These are phyloP conservation scores for Drosophila mojavensis DNA, from an alignment of 1,140 invertebrate species.

Conservation along the genomic window DNA sequence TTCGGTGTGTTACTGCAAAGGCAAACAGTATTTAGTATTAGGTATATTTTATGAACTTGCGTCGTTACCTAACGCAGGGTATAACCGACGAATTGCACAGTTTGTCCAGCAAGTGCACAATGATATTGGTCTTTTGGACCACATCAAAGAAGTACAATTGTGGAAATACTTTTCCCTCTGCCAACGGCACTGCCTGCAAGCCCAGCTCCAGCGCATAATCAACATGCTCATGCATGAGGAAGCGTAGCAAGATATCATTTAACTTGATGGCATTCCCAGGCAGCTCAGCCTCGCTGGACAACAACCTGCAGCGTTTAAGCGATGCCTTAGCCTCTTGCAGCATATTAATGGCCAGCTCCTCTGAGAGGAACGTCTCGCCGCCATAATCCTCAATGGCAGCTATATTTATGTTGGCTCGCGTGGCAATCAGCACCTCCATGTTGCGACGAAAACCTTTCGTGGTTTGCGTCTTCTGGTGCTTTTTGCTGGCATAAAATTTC, in stretches of 20 bases:
- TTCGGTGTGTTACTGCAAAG: conserved; percentile 92
- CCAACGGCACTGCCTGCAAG: conserved; percentile 94
- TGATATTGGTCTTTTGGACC: conserved; percentile 96
- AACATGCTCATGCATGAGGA: conserved; percentile 95
- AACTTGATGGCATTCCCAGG: conserved; percentile 92
- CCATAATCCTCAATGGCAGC: conserved; percentile 97
- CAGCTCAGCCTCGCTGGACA: conserved; percentile 92
- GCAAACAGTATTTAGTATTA: conserved; percentile 1
- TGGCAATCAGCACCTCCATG: conserved; percentile 96
- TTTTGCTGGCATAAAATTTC: conserved; percentile 96
- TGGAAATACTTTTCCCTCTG: conserved; percentile 92
- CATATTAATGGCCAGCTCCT: conserved; percentile 97
- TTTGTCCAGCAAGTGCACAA: conserved; percentile 97
- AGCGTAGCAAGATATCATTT: conserved; percentile 94
- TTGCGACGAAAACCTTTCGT: conserved; percentile 97
- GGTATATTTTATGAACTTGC: not conserved
- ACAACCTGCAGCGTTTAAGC: conserved; percentile 93
- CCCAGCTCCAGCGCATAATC: conserved; percentile 98
- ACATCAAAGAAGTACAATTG: conserved; percentile 98
- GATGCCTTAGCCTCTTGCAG: conserved; percentile 96
- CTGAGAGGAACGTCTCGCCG: conserved; percentile 98
- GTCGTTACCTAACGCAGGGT: conserved; percentile 92
- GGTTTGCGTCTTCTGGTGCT: conserved; percentile 96
- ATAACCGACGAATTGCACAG: conserved; percentile 95
- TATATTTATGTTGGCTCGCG: conserved; percentile 96